These are phyloP conservation scores for Taenaris catops DNA, from an alignment of 2,888 invertebrate genomes.

Conservation along the genomic window DNA sequence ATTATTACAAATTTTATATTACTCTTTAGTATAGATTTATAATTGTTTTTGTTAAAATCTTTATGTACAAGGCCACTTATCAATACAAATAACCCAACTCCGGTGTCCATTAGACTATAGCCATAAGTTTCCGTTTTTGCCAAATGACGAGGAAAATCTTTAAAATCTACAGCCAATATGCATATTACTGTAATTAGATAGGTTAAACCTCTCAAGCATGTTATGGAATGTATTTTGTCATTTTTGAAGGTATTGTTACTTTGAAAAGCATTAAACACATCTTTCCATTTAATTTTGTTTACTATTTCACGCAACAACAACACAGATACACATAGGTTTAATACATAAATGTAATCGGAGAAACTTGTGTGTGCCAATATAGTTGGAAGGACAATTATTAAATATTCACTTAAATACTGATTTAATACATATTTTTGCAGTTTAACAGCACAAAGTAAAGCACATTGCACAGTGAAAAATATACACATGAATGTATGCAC, in stretches of 20 bases:
- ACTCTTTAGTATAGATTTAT: constrained; percentile 46
- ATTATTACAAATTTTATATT: constrained; percentile 51
- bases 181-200: constrained; percentile 87
- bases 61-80: constrained; percentile 88
- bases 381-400: constrained; percentile 74
- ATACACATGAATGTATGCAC: constrained; percentile 68
- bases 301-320: constrained; percentile 34
- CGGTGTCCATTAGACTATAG: constrained; percentile 96
- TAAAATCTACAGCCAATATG: constrained; percentile 97
- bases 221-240: constrained; percentile 67
- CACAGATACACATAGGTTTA: constrained; percentile 44
- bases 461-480: constrained; percentile 56
- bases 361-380: constrained; percentile 78
- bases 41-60: constrained; percentile 38
- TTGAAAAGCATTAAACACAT: constrained; percentile 11
- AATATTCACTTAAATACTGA: constrained; percentile 74
- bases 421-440: constrained; percentile 23
- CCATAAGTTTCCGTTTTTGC: constrained; percentile 94
- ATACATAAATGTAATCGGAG: constrained; percentile 43
- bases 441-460: constrained; percentile 40
- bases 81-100: constrained; percentile 93
- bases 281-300: constrained; percentile 6
- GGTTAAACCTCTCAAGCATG: constrained; percentile 84
- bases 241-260: constrained; percentile 26
- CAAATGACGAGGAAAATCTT: constrained; percentile 89